Evolutionary conservation across 35 echinoderm and acorn worm genomes (phyloP).

Genomic region (Holothuria glaberrima): DNA sequence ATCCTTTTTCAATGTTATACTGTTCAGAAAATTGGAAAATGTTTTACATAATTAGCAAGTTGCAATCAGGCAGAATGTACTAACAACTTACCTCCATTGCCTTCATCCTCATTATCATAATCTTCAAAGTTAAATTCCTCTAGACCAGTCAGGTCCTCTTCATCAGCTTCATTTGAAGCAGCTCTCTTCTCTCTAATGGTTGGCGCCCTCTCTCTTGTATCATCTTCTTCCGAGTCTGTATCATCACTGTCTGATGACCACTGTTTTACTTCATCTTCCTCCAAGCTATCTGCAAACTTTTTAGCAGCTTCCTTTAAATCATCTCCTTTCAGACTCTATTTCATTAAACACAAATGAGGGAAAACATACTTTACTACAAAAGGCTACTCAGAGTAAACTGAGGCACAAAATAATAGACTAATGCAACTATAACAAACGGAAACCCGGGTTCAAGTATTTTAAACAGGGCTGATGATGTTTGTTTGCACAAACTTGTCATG

Average conservation of each 20-base stretch:
- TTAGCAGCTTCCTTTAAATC: background rate
- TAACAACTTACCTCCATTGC: background rate
- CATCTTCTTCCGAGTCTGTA: conserved; percentile 18
- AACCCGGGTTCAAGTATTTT: background rate
- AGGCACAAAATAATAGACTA: background rate
- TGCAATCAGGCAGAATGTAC: too few species aligned
- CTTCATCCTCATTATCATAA: conserved; percentile 60
- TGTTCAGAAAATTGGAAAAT: too few species aligned
- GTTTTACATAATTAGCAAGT: too few species aligned
- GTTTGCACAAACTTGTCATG: too few species aligned
- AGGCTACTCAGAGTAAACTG: background rate
- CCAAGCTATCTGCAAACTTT: conserved; percentile 27
- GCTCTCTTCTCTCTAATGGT: background rate
- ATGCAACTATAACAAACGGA: background rate
- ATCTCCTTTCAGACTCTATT: conserved; percentile 8
- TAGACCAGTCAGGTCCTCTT: conserved; percentile 51
- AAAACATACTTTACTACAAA: too few species aligned
- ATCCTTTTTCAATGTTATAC: too few species aligned
- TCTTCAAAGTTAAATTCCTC: conserved; percentile 57
- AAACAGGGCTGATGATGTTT: too few species aligned
- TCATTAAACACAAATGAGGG: too few species aligned
- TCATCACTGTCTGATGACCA: conserved; percentile 57
- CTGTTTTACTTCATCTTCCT: background rate
- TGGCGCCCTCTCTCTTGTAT: background rate
- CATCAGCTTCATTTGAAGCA: background rate